A percentile compares a stretch with the other conserved stretches of the same genome.
Conservation (phyloP, 2,888 invertebrate species). For the Neoascia interrupta region DNA sequence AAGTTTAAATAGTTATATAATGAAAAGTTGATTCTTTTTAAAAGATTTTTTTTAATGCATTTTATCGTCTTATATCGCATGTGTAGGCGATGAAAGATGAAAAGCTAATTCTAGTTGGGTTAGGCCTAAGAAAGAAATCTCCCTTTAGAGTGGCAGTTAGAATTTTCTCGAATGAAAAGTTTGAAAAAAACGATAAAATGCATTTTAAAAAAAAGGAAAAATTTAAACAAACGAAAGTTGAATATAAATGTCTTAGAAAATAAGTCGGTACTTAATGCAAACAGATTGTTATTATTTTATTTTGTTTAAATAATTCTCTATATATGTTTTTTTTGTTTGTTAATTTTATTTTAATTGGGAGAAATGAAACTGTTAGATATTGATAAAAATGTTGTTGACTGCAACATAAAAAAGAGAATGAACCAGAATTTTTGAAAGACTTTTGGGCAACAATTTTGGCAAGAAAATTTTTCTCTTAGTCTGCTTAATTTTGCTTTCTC, state of each 20-base stretch:
- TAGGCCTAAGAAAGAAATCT: too few species aligned
- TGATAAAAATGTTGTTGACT: too few species aligned
- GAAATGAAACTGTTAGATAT: neutral
- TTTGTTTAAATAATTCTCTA: conserved; percentile 40
- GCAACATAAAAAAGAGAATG: too few species aligned
- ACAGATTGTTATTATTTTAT: conserved; percentile 13
- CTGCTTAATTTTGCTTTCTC: too few species aligned
- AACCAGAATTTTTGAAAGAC: too few species aligned
- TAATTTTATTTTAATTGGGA: conserved; percentile 4
- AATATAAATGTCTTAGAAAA: conserved; percentile 20
- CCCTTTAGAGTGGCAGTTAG: conserved; percentile 62
- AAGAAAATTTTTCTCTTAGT: too few species aligned
- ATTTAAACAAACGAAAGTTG: conserved; percentile 10
- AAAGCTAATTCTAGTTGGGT: too few species aligned
- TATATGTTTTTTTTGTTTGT: neutral
- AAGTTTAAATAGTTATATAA: conserved; percentile 35
- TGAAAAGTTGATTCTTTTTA: neutral
- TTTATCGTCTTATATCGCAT: conserved; percentile 41
- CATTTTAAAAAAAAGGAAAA: conserved; percentile 24
- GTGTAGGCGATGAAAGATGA: conserved; percentile 18
- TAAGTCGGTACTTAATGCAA: conserved; percentile 56
- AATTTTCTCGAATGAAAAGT: conserved; percentile 7
- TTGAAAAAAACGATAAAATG: conserved; percentile 57
- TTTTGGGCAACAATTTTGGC: too few species aligned
- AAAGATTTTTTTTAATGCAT: conserved; percentile 37